These are phyloP conservation scores for Amphiprion clarkii DNA, from an alignment of 2,797 vertebrate species.

Conservation along the genomic window DNA sequence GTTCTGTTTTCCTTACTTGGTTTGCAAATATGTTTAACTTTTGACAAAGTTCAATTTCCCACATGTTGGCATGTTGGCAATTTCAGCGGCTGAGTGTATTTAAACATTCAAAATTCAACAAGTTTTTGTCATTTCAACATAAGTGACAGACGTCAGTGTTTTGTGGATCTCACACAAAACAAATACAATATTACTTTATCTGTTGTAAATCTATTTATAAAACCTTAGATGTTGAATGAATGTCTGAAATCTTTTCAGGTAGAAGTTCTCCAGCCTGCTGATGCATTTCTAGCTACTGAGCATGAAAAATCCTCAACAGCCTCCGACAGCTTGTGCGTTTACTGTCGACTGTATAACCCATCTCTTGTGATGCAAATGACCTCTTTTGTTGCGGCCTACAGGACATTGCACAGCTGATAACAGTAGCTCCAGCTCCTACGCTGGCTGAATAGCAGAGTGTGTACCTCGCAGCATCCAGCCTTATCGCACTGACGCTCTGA, in stretches of 20 bases:
- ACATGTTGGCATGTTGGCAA: too few species aligned
- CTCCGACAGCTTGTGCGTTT: conserved; percentile 22
- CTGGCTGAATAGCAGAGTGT: conserved; percentile 33
- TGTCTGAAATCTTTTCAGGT: background rate
- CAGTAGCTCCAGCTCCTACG: conserved; percentile 42
- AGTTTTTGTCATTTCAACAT: too few species aligned
- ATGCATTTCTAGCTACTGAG: background rate
- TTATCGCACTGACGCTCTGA: conserved; percentile 59
- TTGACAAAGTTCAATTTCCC: too few species aligned
- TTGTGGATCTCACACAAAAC: too few species aligned
- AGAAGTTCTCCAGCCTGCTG: background rate
- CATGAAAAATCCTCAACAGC: conserved; percentile 15
- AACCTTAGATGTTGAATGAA: too few species aligned
- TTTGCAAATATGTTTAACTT: too few species aligned
- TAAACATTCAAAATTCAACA: too few species aligned
- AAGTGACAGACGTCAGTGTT: too few species aligned
- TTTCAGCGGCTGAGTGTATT: background rate
- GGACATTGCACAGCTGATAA: conserved; percentile 72
- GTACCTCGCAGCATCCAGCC: conserved; percentile 34
- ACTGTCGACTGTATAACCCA: conserved; percentile 68
- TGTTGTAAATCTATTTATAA: too few species aligned
- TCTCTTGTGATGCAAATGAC: conserved; percentile 82
- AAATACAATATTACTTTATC: too few species aligned
- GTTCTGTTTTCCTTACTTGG: too few species aligned
- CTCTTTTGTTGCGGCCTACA: conserved; percentile 71